Base-by-base conservation (phyloP, 2,797 vertebrate species). In the Carduelis carduelis region DNA sequence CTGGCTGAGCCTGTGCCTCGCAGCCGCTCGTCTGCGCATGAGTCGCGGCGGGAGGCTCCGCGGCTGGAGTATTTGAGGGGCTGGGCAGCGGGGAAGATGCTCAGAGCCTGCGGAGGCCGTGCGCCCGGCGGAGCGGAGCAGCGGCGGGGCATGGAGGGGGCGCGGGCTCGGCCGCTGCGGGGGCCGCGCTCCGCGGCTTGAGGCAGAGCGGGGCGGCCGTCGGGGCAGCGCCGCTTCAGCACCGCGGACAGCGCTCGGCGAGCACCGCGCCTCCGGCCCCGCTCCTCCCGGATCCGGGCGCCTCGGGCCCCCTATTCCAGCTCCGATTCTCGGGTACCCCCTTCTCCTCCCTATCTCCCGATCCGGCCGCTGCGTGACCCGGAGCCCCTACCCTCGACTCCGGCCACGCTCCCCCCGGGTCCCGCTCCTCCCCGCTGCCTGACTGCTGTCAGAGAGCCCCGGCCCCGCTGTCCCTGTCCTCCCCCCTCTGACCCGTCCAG, bases 171-270 rank as follows among this genome's bases (percentile, higher is more conserved):
- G 60, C 57, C 26, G 17, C 43, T 2, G 64, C 14, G 24, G 32
- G 8, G 3, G 9, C 37, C 23, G 63, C 44, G 27, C 26, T 30
- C 1, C 3, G 24, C 63, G 43, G 9, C 26, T 15, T 50, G 56
- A 80, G 3, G 56, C 9, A 23, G n/a, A 7, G 53, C 53, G 32
- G 32, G 14, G 32, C 53, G 53, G 32, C 53, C 53, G 90, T 93
- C 83, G 87, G 87, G 77, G 72, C 66, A 66, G 49, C 4, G 43
- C 59, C 26, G 68, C 26, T 89, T 91, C 97, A 97, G 97, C 95
- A 97, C 96, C 95, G 63, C 56, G 97, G 97, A 97, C 96, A 97
- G 97, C 94, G 75, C 89, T 2, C 3, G 41, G 15, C 8, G 9
- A 43, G 60, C 74, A 0, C 82, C n/a, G 59, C 46, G 5, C 64